Evolutionary conservation across 1,140 invertebrate species (phyloP).

Genomic region (Hyles euphorbiae): DNA sequence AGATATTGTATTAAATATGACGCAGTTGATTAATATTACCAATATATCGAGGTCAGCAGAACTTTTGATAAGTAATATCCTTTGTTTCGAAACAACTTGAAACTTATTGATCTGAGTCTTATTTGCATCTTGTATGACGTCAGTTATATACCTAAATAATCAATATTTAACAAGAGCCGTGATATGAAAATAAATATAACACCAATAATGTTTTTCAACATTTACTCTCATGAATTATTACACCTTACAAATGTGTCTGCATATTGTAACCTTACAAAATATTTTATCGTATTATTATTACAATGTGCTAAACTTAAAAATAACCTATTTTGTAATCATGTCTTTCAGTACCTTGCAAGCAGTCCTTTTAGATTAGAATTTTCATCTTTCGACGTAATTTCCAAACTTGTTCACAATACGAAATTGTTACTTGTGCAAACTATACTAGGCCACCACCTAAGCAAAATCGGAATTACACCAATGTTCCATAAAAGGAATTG

Average conservation of each 20-base stretch:
- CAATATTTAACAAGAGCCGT: background rate
- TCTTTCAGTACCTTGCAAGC: constrained; percentile 64
- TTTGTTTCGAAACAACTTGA: too few species aligned
- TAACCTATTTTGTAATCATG: constrained; percentile 62
- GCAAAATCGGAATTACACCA: constrained; percentile 11
- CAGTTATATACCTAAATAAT: too few species aligned
- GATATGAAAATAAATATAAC: constrained; percentile 24
- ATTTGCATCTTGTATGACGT: too few species aligned
- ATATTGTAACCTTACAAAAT: constrained; percentile 71
- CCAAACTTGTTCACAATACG: constrained; percentile 4
- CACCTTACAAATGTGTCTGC: constrained; percentile 69
- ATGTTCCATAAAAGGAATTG: background rate
- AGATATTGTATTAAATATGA: too few species aligned
- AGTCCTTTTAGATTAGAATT: constrained; percentile 37
- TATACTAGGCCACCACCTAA: constrained; percentile 38
- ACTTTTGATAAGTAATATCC: too few species aligned
- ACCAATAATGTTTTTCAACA: constrained; percentile 51
- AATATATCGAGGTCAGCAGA: too few species aligned
- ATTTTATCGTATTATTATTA: constrained; percentile 65
- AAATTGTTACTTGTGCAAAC: constrained; percentile 33
- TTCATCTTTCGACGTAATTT: constrained; percentile 17
- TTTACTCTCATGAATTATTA: constrained; percentile 73
- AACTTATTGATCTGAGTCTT: too few species aligned
- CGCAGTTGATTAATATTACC: too few species aligned
- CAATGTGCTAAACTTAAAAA: constrained; percentile 73